A percentile compares a stretch with the other conserved stretches of the same genome.
Conservation (phyloP, 2,797 vertebrate genomes). For the Sebastes oblongus region DNA sequence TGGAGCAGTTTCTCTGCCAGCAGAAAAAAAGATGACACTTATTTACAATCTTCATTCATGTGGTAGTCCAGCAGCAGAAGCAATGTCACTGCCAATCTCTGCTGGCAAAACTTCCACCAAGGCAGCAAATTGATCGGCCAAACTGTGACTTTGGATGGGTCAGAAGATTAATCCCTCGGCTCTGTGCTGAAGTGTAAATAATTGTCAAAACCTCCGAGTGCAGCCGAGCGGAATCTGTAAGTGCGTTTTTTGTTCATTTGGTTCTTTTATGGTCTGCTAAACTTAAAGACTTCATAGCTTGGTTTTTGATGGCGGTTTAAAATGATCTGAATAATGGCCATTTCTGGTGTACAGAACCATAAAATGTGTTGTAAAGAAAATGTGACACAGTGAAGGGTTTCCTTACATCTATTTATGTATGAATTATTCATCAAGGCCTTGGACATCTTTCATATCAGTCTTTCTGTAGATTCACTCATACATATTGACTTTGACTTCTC, state of each 20-base stretch:
- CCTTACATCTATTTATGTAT: slow-evolving; percentile 30
- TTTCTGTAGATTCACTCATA: slow-evolving; percentile 18
- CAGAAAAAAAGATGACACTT: slow-evolving; percentile 23
- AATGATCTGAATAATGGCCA: slow-evolving; percentile 39
- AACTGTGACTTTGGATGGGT: slow-evolving; percentile 59
- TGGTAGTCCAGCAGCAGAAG: slow-evolving; percentile 24
- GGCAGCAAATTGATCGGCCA: slow-evolving; percentile 38
- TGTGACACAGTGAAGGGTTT: slow-evolving; percentile 6
- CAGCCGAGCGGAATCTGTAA: slow-evolving; percentile 41
- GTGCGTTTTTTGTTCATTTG: slow-evolving; percentile 40
- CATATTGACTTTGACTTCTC: slow-evolving; percentile 2
- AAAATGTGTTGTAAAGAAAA: slow-evolving; percentile 16
- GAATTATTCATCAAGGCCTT: slow-evolving; percentile 54
- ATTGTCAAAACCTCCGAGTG: slow-evolving; percentile 32
- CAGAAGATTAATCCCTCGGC: slow-evolving; percentile 51
- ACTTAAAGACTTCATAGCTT: slow-evolving; percentile 31
- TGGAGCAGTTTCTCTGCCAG: background rate
- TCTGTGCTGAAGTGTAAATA: slow-evolving; percentile 63
- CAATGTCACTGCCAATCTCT: slow-evolving; percentile 32
- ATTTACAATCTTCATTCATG: slow-evolving; percentile 43
- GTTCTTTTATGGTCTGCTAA: slow-evolving; percentile 40
- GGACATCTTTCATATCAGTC: slow-evolving; percentile 31
- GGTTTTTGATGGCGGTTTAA: slow-evolving; percentile 27
- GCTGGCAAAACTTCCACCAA: slow-evolving; percentile 20
- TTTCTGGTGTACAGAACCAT: slow-evolving; percentile 23